Evolutionary conservation across 1,140 invertebrate genomes (phyloP).

Genomic region (Campoletis sonorensis): DNA sequence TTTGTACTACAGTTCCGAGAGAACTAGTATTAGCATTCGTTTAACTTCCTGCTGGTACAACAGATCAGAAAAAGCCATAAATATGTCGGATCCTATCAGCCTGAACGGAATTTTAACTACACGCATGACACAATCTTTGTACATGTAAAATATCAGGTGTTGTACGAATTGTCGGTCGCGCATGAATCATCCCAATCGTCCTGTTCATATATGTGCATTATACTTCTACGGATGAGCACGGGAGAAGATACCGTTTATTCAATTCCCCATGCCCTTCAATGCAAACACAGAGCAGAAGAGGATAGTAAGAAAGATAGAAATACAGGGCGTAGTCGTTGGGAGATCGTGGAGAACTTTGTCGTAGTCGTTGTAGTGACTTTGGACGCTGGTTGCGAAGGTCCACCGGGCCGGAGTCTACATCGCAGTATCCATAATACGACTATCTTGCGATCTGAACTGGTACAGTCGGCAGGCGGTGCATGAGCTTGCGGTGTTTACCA

Average conservation of each 20-base stretch:
- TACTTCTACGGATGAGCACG: constrained; percentile 21
- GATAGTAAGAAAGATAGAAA: constrained; percentile 15
- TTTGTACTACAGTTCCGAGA: too few species aligned
- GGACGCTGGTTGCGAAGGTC: not conserved
- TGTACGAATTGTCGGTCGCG: constrained; percentile 52
- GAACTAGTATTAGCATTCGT: not conserved
- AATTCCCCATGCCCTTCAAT: not conserved
- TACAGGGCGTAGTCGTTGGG: not conserved
- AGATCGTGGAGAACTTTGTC: not conserved
- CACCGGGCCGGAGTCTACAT: constrained; percentile 50
- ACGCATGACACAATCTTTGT: not conserved
- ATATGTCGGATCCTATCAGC: constrained; percentile 12
- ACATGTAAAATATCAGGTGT: constrained; percentile 63
- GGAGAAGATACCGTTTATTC: constrained; percentile 40
- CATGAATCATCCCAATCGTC: constrained; percentile 61
- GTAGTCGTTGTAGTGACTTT: not conserved
- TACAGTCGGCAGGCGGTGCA: constrained; percentile 58
- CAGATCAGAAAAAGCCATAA: not conserved
- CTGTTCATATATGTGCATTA: constrained; percentile 3
- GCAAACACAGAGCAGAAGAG: constrained; percentile 21
- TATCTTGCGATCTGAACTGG: constrained; percentile 67
- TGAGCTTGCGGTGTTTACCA: constrained; percentile 49
- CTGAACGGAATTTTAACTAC: not conserved
- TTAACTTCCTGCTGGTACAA: not conserved
- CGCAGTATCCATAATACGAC: constrained; percentile 67